Evolutionary conservation across 2,888 invertebrate genomes (phyloP).

Genomic region (Callimorpha dominula): DNA sequence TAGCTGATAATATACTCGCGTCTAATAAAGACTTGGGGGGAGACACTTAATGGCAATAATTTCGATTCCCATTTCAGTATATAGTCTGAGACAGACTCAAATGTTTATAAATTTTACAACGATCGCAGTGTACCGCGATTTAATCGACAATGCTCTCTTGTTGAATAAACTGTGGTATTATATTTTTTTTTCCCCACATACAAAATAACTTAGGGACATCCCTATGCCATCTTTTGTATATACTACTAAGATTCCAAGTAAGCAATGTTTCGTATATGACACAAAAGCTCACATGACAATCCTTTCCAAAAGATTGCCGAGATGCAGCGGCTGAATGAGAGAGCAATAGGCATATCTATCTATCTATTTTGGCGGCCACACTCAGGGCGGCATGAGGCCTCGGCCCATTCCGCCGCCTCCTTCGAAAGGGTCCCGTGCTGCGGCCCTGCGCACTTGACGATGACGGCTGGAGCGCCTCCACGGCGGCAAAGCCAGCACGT

Average conservation of each 20-base stretch:
- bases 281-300: not conserved
- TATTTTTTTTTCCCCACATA: not conserved
- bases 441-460: too few species aligned
- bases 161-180: slow-evolving; percentile 1
- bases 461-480: too few species aligned
- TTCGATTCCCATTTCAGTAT: not conserved
- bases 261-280: not conserved
- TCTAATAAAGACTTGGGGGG: not conserved
- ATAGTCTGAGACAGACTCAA: not conserved
- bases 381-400: too few species aligned
- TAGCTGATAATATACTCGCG: not conserved
- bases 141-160: not conserved
- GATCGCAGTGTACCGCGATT: not conserved
- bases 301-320: too few species aligned
- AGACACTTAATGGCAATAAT: not conserved
- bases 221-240: not conserved
- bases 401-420: too few species aligned
- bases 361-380: too few species aligned
- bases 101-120: slow-evolving; percentile 4
- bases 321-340: too few species aligned
- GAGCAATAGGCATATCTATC: too few species aligned
- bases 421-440: too few species aligned
- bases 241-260: not conserved
- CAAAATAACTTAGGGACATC: not conserved
- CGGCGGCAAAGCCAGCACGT: too few species aligned